Base-by-base conservation (phyloP, 2,888 invertebrate species). In the Rhyacophila evoluta region DNA sequence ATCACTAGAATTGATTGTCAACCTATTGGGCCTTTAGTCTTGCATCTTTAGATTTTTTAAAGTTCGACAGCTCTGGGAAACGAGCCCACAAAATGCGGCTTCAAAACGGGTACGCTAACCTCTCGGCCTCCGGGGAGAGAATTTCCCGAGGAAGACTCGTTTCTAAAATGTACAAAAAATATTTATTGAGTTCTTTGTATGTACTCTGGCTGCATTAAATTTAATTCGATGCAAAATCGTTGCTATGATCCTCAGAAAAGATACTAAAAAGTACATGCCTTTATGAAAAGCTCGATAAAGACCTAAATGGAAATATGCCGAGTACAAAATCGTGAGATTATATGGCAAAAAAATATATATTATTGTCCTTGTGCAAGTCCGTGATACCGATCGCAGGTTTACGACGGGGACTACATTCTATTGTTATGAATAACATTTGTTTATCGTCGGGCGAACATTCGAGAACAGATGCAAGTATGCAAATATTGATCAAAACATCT, bases 401-500 rank as follows among this genome's bases (percentile, higher is more conserved):
- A 72, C 75, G 75, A 78, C 75, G 76, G 76, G 75, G 68, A 74
- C 76, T 76, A 71, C 78, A 74, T 70, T 78, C 81, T 81, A 78
- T 81, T 81, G 81, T 81, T 81, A 77, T 76, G 78, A 76, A 77
- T 72, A 77, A 80, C 80, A 71, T 73, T 36, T 73, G 79, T 77
- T 69, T 71, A 41, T 41, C 39, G 74, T 68, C 69, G 55, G 27
- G 75, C 37, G 74, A 41, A 79, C 75, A 75, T 72, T 72, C 38
- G 71, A 67, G 72, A 74, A 80, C 80, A 73, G 72, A 80, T 81
- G 81, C 81, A 78, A 81, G 73, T 78, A 81, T 81, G 81, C 78
- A 81, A 81, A 81, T 81, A 71, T 73, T 75, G 68, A 74, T 28
- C 67, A 75, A 71, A 81, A 76, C 78, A 81, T 81, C 80, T 78